Conservation (phyloP, 2,888 invertebrate genomes). For the Leptopilina drosophilae region DNA sequence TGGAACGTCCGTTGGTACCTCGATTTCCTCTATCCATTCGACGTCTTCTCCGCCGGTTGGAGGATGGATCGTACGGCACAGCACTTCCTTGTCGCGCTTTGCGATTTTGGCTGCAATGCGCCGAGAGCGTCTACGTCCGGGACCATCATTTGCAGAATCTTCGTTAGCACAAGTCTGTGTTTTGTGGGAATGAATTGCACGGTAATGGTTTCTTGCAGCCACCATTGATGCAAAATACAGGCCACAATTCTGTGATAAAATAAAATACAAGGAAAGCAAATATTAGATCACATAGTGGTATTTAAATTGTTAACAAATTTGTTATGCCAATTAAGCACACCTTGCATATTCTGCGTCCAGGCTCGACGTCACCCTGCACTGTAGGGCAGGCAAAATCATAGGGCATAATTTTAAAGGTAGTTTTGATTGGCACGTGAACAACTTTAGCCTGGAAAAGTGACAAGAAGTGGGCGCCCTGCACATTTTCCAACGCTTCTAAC, state of each 20-base stretch:
- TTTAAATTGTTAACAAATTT: not conserved
- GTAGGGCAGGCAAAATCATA: conserved; percentile 14
- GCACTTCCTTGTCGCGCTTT: too few relatives aligned
- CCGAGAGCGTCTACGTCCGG: too few relatives aligned
- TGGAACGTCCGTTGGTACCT: too few relatives aligned
- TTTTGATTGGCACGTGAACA: not conserved
- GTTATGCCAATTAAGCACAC: not conserved
- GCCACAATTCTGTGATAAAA: not conserved
- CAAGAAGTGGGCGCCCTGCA: not conserved
- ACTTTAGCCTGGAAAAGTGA: not conserved
- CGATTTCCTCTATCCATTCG: too few relatives aligned
- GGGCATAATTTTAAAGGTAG: not conserved
- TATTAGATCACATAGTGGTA: not conserved
- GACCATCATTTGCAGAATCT: too few relatives aligned
- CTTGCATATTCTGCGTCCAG: conserved; percentile 9
- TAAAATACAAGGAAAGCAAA: not conserved
- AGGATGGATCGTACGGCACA: too few relatives aligned
- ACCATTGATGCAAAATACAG: not conserved
- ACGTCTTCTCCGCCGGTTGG: too few relatives aligned
- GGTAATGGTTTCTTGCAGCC: too few relatives aligned
- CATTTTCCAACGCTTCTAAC: not conserved
- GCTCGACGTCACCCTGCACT: conserved; percentile 16
- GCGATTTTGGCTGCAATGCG: too few relatives aligned
- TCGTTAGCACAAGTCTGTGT: too few relatives aligned
- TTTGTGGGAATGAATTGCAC: too few relatives aligned